A percentile compares a stretch with the other conserved stretches of the same genome.
These are phyloP conservation scores for Pachypeltis micranthus DNA, from an alignment of 1,140 invertebrate species.

Conservation along the genomic window DNA sequence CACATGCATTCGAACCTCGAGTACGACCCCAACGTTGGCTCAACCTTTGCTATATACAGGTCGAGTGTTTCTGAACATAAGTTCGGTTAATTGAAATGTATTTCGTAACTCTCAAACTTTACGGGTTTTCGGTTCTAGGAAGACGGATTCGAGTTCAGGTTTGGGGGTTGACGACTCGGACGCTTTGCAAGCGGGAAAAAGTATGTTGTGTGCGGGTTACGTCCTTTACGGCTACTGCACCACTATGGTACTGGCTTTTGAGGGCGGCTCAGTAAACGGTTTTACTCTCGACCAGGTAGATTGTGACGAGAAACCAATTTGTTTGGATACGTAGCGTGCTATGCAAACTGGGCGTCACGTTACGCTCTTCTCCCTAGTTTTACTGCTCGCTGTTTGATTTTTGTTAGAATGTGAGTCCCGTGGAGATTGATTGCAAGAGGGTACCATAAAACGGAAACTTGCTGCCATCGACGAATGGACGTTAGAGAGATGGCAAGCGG, in stretches of 20 bases:
- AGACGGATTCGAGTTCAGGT: background rate
- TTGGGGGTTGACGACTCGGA: constrained; percentile 3
- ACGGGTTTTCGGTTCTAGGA: background rate
- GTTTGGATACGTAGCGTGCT: too few relatives aligned
- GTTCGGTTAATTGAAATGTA: too few relatives aligned
- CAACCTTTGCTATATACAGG: constrained; percentile 6
- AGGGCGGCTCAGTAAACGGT: background rate
- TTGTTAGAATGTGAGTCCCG: too few relatives aligned
- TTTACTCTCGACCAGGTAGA: constrained; percentile 11
- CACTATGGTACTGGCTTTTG: constrained; percentile 5
- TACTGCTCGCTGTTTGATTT: too few relatives aligned
- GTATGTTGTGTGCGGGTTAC: constrained; percentile 6
- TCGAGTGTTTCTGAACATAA: background rate
- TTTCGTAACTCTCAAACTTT: background rate
- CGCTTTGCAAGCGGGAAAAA: constrained; percentile 3
- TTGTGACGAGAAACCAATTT: too few relatives aligned
- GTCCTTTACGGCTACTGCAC: constrained; percentile 5
- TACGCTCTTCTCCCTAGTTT: too few relatives aligned
- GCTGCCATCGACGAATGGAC: too few relatives aligned
- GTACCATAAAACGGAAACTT: too few relatives aligned
- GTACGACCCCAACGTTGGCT: background rate
- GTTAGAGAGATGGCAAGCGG: too few relatives aligned
- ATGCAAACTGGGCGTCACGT: too few relatives aligned
- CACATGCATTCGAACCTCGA: background rate
- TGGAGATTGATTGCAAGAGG: too few relatives aligned